Base-by-base conservation (phyloP, 2,888 invertebrate species). In the Dichetophora obliterata region DNA sequence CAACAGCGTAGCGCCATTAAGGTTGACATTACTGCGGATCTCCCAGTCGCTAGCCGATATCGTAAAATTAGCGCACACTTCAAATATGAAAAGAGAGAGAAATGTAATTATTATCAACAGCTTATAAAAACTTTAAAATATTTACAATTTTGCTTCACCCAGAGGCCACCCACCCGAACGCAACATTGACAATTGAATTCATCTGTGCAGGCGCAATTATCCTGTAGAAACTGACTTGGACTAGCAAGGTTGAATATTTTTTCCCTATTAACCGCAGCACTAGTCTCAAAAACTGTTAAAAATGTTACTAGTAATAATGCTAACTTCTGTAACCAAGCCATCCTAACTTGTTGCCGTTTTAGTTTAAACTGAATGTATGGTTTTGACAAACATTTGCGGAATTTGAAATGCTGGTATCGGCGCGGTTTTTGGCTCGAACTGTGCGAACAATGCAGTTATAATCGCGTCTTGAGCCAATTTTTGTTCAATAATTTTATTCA, bases 21-120 rank as follows among this genome's bases (percentile, higher is more conserved):
- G 76, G 48, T 76, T 80, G 31, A 81, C 74, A 77, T 77, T 80
- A 6, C 77, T 74, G 50, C 75, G 73, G 68, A 81, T 75, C 11
- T 78, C 48, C 77, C 77, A 79, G 43, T 77, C 70, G 27, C 69
- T 61, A 0, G 78, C 71, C 69, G 76, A 75, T 27, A 79, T 37
- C 9, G 22, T 71, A 78, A 78, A 78, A 37, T 80, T 79, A 31
- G 68, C 76, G 76, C 81, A 81, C 22, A 81, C 81, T 81, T 34
- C 5, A n/a, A 14, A 59, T 24, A 59, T 27, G 27, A 11, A 5
- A 27, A 16, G 24, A 59, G 3, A 31, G 31, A n/a, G n/a, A n/a
- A n/a, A n/a, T n/a, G n/a, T n/a, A n/a, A 0, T 59, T 59, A 14
- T 59, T 14, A 11, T 22, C 8, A 16, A 59, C 2, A 11, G 6